These are phyloP conservation scores for Pangasianodon gigas DNA, from an alignment of 2,113 vertebrate species.

Conservation along the genomic window DNA sequence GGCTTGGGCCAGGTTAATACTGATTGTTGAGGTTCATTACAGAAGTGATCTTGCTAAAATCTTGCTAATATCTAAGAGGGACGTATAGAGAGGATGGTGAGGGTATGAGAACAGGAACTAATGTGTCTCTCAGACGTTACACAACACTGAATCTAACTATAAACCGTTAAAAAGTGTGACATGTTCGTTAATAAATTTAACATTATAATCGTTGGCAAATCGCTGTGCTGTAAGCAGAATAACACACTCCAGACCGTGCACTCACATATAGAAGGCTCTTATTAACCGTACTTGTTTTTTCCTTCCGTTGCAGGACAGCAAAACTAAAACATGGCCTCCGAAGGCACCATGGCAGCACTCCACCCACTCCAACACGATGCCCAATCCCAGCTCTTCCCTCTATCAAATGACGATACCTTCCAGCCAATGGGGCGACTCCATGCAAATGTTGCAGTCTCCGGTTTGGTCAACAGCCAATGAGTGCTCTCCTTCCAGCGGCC, in stretches of 20 bases:
- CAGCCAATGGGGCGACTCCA: constrained; percentile 91
- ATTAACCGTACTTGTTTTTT: neutral
- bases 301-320: constrained; percentile 81
- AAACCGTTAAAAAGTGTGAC: neutral
- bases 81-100: neutral
- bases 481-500: constrained; percentile 76
- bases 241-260: neutral
- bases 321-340: constrained; percentile 99
- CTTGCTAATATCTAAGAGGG: neutral
- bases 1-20: neutral
- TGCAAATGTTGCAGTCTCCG: constrained; percentile 92
- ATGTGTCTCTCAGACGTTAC: neutral
- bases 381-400: constrained; percentile 83
- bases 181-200: neutral
- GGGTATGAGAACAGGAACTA: neutral
- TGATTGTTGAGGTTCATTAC: neutral
- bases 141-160: too few relatives aligned
- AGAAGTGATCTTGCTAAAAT: too few relatives aligned
- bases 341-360: constrained; percentile 98
- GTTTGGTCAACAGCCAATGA: constrained; percentile 90
- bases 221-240: neutral
- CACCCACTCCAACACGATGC: constrained; percentile 77
- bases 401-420: constrained; percentile 87
- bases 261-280: neutral
- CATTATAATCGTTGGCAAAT: neutral